Conservation (phyloP, 2,113 vertebrate species). For the Parotia lawesii region DNA sequence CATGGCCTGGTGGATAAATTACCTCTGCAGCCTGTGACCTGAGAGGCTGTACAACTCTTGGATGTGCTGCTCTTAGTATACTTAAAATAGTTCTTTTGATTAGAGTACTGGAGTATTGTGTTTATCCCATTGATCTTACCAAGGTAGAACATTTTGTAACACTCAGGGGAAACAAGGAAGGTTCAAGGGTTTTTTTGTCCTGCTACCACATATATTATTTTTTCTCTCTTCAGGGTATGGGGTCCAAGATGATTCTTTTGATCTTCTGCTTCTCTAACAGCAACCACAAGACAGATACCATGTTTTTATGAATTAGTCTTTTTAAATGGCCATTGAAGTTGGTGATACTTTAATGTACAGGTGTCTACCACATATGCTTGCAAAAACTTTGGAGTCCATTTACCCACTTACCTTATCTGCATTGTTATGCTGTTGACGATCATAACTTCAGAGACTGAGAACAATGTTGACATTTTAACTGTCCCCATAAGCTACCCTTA, state of each 20-base stretch:
- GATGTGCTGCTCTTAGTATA: not conserved
- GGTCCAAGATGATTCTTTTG: not conserved
- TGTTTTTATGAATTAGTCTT: not conserved
- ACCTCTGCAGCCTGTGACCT: not conserved
- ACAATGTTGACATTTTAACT: not conserved
- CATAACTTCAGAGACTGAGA: not conserved
- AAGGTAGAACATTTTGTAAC: not conserved
- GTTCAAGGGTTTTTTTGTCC: not conserved
- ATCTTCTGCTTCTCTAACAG: not conserved
- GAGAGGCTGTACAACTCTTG: not conserved
- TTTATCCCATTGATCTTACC: not conserved
- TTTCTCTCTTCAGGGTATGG: not conserved
- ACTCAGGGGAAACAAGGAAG: not conserved
- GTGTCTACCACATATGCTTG: not conserved
- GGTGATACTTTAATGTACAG: not conserved
- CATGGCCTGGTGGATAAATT: not conserved
- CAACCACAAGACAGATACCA: not conserved
- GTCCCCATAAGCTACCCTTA: not conserved
- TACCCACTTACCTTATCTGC: not conserved
- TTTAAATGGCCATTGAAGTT: not conserved
- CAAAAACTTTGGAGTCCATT: not conserved
- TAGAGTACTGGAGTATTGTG: not conserved
- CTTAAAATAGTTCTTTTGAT: not conserved
- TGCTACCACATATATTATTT: not conserved
- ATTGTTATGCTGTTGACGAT: rapidly evolving